Evolutionary conservation across 2,888 invertebrate genomes (phyloP), one percentile per base, ranked within the genome.

Genomic region (Dynastes maya): DNA sequence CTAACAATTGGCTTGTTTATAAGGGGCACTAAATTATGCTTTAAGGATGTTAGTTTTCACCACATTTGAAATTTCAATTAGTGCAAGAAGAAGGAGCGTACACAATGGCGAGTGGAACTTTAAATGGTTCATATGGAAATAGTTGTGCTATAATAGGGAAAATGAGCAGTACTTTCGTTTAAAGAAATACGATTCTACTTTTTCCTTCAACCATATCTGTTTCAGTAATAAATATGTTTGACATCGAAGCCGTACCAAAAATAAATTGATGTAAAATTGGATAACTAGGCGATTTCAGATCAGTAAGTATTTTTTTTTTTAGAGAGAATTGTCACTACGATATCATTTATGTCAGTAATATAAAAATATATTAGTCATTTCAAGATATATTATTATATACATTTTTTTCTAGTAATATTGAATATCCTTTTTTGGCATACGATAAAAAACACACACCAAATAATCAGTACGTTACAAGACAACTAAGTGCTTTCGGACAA

Each of bases 331-430:
- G 75, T 64, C 64, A 49, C 49, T 45, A 32, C n/a, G 45, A 37
- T 70, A 68, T 37, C 40, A 65, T 77, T 55, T 58, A 58, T 77
- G 77, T 68, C 77, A 77, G 49, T 68, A 53, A 13, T 51, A 55
- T 58, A 70, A 61, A 58, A 77, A 68, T 68, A 77, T 70, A 58
- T 68, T 5, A 37, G 5, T 37, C 32, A 37, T 6, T 37, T 37
- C 32, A 37, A 37, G 32, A 5, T 37, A 0, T 5, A 37, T 22
- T 22, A 22, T 1, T 22, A 22, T 22, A 1, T 22, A 16, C 16
- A 0, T 22, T 22, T 22, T 22, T 22, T 22, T 22, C 22, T 0
- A 22, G 22, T 22, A 22, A 37, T 37, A 37, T 5, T 37, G 2
- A 37, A 37, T 5, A 37, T 37, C 32, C 32, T 37, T 5, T 22